Conservation (phyloP, 2,113 vertebrate species). For the Mormyrus iriodes region DNA sequence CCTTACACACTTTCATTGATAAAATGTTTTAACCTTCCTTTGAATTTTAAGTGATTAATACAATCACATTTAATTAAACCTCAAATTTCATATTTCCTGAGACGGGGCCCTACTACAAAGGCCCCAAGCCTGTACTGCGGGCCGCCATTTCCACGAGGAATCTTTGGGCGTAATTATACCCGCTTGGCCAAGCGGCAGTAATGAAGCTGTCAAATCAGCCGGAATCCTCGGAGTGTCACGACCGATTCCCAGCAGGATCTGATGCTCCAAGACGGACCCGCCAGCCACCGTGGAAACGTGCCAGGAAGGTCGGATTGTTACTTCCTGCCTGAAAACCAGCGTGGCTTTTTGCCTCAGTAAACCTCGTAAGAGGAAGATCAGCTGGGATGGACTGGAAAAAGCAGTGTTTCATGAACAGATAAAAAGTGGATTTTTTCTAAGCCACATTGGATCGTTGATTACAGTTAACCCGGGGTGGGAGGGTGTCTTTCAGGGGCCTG, state of each 20-base stretch:
- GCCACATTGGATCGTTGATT: slow-evolving; percentile 12
- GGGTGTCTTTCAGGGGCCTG: background rate
- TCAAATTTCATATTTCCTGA: slow-evolving; percentile 51
- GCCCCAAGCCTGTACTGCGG: background rate
- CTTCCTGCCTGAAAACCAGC: background rate
- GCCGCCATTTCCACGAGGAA: slow-evolving; percentile 20
- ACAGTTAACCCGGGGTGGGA: slow-evolving; percentile 13
- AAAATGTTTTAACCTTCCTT: slow-evolving; percentile 61
- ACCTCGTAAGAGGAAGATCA: background rate
- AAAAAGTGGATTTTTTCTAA: background rate
- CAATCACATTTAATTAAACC: slow-evolving; percentile 67
- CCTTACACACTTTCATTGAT: slow-evolving; percentile 59
- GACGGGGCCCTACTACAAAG: slow-evolving; percentile 35
- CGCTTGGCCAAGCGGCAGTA: slow-evolving; percentile 48
- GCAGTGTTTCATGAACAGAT: background rate
- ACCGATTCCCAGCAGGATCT: background rate
- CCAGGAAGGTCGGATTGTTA: background rate
- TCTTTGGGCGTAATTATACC: slow-evolving; percentile 54
- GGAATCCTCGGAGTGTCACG: no score
- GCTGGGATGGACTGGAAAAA: background rate
- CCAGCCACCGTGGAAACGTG: background rate
- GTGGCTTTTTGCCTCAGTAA: background rate
- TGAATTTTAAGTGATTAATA: slow-evolving; percentile 64
- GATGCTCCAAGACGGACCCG: background rate
- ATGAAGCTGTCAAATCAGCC: slow-evolving; percentile 41